phyloP scores from a whole-genome alignment of 2,888 invertebrate genomes.

The Leucophenga maculata region DNA sequence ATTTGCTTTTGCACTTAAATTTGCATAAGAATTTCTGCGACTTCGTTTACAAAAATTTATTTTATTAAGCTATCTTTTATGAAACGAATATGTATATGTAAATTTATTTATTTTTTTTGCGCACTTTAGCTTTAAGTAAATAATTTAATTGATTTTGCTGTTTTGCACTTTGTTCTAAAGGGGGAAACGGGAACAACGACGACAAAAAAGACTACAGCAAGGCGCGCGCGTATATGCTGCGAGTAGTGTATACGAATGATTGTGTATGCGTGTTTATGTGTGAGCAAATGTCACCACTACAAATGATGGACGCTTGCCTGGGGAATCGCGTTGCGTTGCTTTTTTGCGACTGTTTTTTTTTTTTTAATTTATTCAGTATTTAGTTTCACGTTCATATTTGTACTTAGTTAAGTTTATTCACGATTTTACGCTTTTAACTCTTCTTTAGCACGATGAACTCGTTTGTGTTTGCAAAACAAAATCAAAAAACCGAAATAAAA shows the following conservation, averaged over 20 bases:
- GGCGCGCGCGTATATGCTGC: slow-evolving; percentile 1
- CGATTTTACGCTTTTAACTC: no score
- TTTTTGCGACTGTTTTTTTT: no score
- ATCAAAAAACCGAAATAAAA: no score
- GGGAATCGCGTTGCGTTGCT: slow-evolving; percentile 9
- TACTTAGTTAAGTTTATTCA: no score
- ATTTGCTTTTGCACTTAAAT: slow-evolving; percentile 18
- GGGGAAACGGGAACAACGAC: not conserved
- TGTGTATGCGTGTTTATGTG: not conserved
- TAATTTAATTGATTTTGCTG: slow-evolving; percentile 18
- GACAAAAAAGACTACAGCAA: no score
- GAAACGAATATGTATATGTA: not conserved
- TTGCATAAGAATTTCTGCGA: slow-evolving; percentile 11
- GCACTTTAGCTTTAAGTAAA: not conserved
- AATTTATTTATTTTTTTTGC: not conserved
- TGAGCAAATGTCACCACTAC: slow-evolving; percentile 19
- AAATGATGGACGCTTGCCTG: slow-evolving; percentile 10
- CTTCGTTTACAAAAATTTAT: slow-evolving; percentile 5
- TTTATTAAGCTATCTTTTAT: not conserved
- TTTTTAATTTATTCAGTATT: no score
- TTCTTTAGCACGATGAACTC: no score
- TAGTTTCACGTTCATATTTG: no score
- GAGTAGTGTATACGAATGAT: slow-evolving; percentile 1
- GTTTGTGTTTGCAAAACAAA: no score
- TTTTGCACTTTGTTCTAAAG: slow-evolving; percentile 17